These are phyloP conservation scores for Pectinophora gossypiella DNA, from an alignment of 1,140 invertebrate genomes.

Conservation along the genomic window DNA sequence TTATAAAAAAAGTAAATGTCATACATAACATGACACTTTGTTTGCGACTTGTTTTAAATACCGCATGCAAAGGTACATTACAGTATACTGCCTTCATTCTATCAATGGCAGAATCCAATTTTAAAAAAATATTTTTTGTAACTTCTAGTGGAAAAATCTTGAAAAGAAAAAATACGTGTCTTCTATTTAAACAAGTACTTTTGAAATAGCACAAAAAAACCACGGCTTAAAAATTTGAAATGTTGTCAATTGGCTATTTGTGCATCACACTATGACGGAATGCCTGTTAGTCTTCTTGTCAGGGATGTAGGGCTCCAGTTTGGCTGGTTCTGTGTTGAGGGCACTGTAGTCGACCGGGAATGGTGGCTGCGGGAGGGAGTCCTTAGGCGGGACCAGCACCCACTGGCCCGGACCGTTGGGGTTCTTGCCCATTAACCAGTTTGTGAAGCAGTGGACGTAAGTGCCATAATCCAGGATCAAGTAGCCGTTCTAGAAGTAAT, in stretches of 20 bases:
- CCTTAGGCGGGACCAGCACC: conserved; percentile 79
- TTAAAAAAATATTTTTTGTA: too few species aligned
- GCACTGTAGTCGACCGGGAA: conserved; percentile 86
- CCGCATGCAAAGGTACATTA: too few species aligned
- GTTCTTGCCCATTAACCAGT: conserved; percentile 82
- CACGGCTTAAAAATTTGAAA: too few species aligned
- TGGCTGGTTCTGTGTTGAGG: conserved; percentile 80
- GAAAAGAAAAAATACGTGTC: too few species aligned
- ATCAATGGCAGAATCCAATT: too few species aligned
- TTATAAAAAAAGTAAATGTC: too few species aligned
- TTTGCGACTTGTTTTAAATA: too few species aligned
- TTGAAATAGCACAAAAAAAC: too few species aligned
- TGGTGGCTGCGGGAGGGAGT: conserved; percentile 73
- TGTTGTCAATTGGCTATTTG: conserved; percentile 6
- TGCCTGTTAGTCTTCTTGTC: conserved; percentile 81
- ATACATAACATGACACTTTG: too few species aligned
- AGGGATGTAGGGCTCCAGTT: conserved; percentile 81
- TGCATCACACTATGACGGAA: conserved; percentile 83
- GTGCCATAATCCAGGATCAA: conserved; percentile 78
- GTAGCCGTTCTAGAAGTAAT: conserved; percentile 80
- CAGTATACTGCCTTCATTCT: too few species aligned
- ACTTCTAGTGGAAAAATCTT: too few species aligned
- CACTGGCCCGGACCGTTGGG: conserved; percentile 85
- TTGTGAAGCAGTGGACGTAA: conserved; percentile 82
- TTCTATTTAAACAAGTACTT: too few species aligned